Conservation (phyloP, 2,113 vertebrate species). For the Aldabrachelys gigantea region DNA sequence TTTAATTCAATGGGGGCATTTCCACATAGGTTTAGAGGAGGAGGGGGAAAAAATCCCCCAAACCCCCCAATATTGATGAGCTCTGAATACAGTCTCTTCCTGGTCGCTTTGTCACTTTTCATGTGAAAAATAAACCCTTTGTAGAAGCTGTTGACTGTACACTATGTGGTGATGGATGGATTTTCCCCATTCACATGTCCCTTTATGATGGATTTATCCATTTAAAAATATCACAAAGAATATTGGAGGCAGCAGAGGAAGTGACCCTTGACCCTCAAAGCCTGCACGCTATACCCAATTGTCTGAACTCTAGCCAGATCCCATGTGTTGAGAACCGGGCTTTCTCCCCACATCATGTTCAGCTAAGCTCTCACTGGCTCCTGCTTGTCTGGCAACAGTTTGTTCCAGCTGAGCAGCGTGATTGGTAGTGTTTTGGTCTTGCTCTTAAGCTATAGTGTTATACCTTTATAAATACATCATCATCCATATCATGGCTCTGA, state of each 20-base stretch:
- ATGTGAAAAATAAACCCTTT: neutral
- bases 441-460: neutral
- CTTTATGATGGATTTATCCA: neutral
- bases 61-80: neutral
- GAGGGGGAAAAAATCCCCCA: neutral
- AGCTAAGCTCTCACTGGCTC: accelerated
- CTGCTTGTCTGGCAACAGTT: neutral
- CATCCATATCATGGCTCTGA: no score
- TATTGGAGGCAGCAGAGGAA: neutral
- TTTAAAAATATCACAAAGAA: neutral
- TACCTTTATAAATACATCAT: neutral
- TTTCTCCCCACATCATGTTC: neutral
- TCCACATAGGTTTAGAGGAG: neutral
- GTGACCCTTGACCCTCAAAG: neutral
- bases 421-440: neutral
- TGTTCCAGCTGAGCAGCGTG: neutral
- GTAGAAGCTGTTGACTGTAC: neutral
- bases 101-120: neutral
- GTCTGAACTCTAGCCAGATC: neutral
- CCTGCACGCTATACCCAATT: neutral
- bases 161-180: neutral
- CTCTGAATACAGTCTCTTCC: neutral
- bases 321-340: neutral
- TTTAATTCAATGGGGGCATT: neutral
- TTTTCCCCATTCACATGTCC: neutral